Conservation (phyloP, 2,113 vertebrate species). For the Panthera tigris region DNA sequence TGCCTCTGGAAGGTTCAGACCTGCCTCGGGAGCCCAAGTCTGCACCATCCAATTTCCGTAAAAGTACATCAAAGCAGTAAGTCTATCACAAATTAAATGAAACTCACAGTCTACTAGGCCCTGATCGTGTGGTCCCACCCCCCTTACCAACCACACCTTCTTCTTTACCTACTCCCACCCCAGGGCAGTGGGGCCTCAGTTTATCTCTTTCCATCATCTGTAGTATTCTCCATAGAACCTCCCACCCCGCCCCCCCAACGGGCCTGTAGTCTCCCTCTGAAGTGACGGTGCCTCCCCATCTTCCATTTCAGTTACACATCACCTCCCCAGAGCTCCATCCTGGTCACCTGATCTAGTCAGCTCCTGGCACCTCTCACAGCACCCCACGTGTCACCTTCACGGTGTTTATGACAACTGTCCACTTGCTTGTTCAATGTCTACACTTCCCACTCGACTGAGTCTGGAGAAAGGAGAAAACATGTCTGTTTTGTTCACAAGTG, state of each 20-base stretch:
- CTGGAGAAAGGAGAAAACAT: background rate
- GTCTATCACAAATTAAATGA: background rate
- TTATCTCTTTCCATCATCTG: background rate
- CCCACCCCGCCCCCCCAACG: too few species aligned
- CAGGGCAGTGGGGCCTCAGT: background rate
- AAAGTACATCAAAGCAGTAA: background rate
- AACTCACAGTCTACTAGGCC: background rate
- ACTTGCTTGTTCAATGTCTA: background rate
- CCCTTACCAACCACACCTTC: too few species aligned
- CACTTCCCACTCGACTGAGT: background rate
- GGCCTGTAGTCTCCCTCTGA: background rate
- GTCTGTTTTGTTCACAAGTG: background rate
- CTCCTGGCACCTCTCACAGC: rapidly evolving
- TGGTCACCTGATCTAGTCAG: background rate
- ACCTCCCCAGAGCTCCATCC: background rate
- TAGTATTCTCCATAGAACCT: background rate
- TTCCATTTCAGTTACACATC: background rate
- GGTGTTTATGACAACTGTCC: background rate
- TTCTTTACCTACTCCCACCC: background rate
- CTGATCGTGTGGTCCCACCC: rapidly evolving
- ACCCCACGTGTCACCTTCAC: background rate
- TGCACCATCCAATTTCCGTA: background rate
- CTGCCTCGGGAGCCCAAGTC: background rate
- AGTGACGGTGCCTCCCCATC: background rate
- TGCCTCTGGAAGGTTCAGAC: background rate